phyloP scores from a whole-genome alignment of 2,797 vertebrate species.

The Vultur gryphus region DNA sequence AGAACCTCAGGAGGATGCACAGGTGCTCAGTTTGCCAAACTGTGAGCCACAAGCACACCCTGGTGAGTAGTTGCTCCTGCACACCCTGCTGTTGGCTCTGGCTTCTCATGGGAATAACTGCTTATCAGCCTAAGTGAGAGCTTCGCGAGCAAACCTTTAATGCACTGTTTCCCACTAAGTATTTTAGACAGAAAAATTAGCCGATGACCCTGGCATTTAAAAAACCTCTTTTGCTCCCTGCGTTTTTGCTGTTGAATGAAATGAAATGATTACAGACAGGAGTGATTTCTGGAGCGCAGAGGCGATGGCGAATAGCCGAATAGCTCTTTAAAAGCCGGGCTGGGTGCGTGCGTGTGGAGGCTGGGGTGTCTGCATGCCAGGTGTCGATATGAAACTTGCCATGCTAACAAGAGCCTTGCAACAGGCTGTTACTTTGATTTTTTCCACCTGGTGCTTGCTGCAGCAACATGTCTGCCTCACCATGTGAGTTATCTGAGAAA shows the following conservation, averaged over 20 bases:
- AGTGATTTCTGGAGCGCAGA: not conserved
- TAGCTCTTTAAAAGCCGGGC: not conserved
- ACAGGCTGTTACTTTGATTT: slow-evolving; percentile 63
- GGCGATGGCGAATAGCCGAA: not conserved
- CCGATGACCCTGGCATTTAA: not conserved
- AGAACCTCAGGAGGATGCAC: not conserved
- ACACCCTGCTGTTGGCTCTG: not conserved
- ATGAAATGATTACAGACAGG: not conserved
- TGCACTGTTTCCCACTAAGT: not conserved
- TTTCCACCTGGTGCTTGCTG: slow-evolving; percentile 68
- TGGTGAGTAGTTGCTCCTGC: rapidly evolving
- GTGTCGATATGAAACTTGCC: slow-evolving; percentile 43
- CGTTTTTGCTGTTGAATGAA: not conserved
- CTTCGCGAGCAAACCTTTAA: not conserved
- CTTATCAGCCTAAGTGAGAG: not conserved
- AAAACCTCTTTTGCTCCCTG: not conserved
- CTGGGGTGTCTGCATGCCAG: not conserved
- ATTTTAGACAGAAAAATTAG: slow-evolving; percentile 17
- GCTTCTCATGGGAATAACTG: not conserved
- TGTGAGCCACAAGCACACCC: not conserved
- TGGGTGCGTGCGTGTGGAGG: not conserved
- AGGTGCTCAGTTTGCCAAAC: not conserved
- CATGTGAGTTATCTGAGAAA: slow-evolving; percentile 74
- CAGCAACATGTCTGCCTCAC: slow-evolving; percentile 53
- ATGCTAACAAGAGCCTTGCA: slow-evolving; percentile 41